Conservation (phyloP, 2,113 vertebrate species). For the Chionis minor region DNA sequence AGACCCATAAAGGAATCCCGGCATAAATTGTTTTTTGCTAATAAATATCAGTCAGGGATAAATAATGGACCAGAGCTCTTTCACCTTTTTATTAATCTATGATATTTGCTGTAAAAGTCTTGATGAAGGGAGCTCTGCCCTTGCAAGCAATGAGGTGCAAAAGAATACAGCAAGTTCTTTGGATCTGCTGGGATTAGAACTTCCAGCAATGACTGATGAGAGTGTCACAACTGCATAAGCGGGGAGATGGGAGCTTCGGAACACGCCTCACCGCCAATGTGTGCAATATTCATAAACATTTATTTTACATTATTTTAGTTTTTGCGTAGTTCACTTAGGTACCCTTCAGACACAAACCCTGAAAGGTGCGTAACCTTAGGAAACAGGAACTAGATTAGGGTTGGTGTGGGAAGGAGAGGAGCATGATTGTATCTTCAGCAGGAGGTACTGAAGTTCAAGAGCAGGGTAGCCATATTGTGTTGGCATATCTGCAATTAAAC, state of each 20-base stretch:
- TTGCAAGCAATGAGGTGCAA: background rate
- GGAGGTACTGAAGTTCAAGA: fast-evolving
- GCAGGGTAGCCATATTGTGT: fast-evolving
- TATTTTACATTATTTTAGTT: background rate
- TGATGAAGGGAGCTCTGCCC: background rate
- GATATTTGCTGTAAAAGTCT: background rate
- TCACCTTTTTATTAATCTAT: conserved; percentile 23
- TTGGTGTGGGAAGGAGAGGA: background rate
- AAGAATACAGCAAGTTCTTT: background rate
- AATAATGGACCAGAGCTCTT: conserved; percentile 18
- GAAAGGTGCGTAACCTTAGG: background rate
- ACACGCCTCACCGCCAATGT: fast-evolving
- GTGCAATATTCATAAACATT: background rate
- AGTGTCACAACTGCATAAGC: fast-evolving
- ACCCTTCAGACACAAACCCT: background rate
- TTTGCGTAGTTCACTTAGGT: background rate
- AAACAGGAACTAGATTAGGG: background rate
- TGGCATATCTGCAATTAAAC: background rate
- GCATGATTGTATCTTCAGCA: background rate
- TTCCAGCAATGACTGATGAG: background rate
- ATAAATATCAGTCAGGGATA: conserved; percentile 36
- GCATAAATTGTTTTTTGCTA: background rate
- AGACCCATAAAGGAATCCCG: background rate
- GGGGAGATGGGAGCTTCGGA: fast-evolving
- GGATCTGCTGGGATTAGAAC: background rate